Evolutionary conservation across 2,797 vertebrate species (phyloP).

Genomic region (Poecilia wingei): DNA sequence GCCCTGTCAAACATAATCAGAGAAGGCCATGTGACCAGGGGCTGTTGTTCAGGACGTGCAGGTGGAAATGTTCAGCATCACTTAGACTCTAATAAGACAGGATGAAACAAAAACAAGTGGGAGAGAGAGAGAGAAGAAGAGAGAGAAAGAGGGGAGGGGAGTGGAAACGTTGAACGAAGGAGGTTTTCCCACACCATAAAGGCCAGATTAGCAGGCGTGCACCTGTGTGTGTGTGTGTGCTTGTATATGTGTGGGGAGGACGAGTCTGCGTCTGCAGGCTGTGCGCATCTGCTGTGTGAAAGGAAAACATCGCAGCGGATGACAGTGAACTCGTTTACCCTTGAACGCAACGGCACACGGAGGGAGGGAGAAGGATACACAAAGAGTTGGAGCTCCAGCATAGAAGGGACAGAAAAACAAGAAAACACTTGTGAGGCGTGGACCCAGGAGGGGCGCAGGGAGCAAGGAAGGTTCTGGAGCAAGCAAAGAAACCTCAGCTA

Average conservation of each 20-base stretch:
- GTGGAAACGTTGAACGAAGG: constrained; percentile 61
- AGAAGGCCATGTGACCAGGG: constrained; percentile 37
- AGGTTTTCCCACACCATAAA: constrained; percentile 60
- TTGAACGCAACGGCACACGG: constrained; percentile 33
- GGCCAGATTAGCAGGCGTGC: constrained; percentile 54
- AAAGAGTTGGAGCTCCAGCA: constrained; percentile 11
- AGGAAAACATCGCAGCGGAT: constrained; percentile 74
- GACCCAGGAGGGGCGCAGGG: neutral
- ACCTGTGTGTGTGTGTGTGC: constrained; percentile 32
- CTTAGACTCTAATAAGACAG: constrained; percentile 46
- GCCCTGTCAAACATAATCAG: constrained; percentile 35
- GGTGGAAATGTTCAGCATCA: constrained; percentile 56
- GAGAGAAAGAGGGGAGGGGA: constrained; percentile 42
- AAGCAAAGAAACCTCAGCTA: neutral
- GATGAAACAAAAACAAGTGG: constrained; percentile 31
- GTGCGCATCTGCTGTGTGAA: constrained; percentile 62
- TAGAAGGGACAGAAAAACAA: neutral
- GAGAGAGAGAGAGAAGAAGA: constrained; percentile 2
- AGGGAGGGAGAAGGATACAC: constrained; percentile 26
- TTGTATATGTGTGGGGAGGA: constrained; percentile 22
- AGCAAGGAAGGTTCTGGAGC: neutral
- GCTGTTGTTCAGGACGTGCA: constrained; percentile 43
- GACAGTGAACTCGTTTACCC: constrained; percentile 72
- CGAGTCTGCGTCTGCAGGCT: constrained; percentile 58
- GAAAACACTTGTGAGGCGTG: constrained; percentile 3